These are phyloP conservation scores for Synergus japonicus DNA, from an alignment of 2,888 invertebrate genomes.

Conservation along the genomic window DNA sequence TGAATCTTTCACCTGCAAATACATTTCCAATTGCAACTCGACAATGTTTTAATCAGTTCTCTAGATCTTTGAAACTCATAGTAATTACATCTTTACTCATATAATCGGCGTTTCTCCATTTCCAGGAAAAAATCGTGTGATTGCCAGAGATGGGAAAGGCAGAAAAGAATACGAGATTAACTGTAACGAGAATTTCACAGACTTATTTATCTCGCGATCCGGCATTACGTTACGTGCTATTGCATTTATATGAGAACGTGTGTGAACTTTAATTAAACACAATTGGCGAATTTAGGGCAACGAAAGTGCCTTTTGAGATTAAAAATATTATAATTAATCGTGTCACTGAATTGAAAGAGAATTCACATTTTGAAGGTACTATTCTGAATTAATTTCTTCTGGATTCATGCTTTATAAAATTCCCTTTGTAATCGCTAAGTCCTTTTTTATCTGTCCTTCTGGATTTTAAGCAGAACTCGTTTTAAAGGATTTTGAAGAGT, in stretches of 20 bases:
- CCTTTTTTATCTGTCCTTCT: not conserved
- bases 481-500: not conserved
- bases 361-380: not conserved
- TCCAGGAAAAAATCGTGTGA: constrained; percentile 3
- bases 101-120: constrained; percentile 4
- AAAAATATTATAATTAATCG: not conserved
- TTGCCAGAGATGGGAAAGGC: not conserved
- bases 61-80: not conserved
- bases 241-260: constrained; percentile 26
- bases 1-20: not conserved
- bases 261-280: constrained; percentile 45
- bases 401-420: not conserved
- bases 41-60: not conserved
- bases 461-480: not conserved
- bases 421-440: not conserved
- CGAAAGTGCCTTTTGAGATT: constrained; percentile 13
- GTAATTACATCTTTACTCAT: not conserved
- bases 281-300: constrained; percentile 49
- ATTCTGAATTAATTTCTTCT: not conserved
- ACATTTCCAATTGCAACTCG: not conserved
- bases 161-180: constrained; percentile 13
- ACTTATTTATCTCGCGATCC: constrained; percentile 1
- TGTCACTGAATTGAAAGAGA: not conserved
- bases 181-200: constrained; percentile 18
- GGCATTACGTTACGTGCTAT: constrained; percentile 1